Conservation (phyloP, 2,888 invertebrate genomes). For the Aquatica leii region DNA sequence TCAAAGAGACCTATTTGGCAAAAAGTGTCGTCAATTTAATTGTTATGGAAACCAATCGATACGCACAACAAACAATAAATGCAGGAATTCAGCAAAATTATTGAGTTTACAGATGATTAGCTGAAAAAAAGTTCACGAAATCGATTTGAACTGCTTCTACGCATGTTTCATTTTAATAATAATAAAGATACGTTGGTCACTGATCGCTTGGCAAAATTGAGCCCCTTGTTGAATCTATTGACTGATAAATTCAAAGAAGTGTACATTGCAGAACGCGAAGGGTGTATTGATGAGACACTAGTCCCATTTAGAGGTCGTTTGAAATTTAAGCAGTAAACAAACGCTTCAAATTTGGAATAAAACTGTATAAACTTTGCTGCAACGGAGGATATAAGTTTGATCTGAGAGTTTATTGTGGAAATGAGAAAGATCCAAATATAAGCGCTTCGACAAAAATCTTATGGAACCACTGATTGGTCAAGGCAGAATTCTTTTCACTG, state of each 20-base stretch:
- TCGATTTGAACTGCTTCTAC: too few relatives aligned
- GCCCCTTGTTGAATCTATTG: too few relatives aligned
- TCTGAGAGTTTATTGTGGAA: background rate
- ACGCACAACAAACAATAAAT: too few relatives aligned
- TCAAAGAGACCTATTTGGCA: constrained; percentile 22
- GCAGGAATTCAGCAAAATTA: constrained; percentile 15
- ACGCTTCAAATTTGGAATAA: too few relatives aligned
- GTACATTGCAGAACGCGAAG: too few relatives aligned
- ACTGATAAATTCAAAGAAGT: too few relatives aligned
- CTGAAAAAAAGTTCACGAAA: too few relatives aligned
- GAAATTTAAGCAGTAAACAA: background rate
- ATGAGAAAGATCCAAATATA: too few relatives aligned
- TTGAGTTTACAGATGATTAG: constrained; percentile 22
- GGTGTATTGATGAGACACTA: background rate
- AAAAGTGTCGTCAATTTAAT: constrained; percentile 3
- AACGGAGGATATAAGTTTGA: background rate
- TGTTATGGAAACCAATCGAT: constrained; percentile 20
- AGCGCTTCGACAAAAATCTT: background rate
- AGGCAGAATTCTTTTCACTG: background rate
- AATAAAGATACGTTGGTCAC: constrained; percentile 29
- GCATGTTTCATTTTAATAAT: too few relatives aligned
- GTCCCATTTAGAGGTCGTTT: background rate
- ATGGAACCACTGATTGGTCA: background rate
- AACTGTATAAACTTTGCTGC: background rate
- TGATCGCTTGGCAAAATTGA: too few relatives aligned